phyloP scores from a whole-genome alignment of 2,888 invertebrate species.

The Phalera bucephala region DNA sequence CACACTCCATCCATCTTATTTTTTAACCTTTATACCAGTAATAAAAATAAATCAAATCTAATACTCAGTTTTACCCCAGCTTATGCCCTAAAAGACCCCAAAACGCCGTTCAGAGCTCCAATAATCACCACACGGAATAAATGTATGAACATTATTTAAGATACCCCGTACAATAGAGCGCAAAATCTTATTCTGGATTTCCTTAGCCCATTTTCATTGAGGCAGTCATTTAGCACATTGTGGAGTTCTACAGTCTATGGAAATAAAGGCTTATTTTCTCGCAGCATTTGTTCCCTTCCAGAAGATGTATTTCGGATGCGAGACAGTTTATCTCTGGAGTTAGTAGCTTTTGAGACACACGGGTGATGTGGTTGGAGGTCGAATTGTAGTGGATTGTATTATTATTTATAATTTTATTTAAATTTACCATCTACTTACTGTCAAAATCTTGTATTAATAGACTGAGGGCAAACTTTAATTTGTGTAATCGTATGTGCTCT shows the following conservation, averaged over 20 bases:
- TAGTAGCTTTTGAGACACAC: conserved; percentile 45
- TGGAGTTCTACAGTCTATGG: conserved; percentile 35
- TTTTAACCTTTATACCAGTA: no score
- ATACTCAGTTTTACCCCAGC: no score
- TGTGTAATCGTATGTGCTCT: no score
- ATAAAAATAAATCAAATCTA: neutral
- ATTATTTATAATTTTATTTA: no score
- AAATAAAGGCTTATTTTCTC: conserved; percentile 69
- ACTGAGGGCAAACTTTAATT: no score
- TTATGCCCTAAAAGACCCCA: no score
- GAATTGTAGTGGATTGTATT: no score
- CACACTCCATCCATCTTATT: no score
- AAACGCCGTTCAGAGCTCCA: no score
- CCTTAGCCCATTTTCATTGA: conserved; percentile 34
- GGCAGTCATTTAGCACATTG: conserved; percentile 54
- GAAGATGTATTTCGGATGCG: conserved; percentile 71
- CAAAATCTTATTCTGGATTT: conserved; percentile 45
- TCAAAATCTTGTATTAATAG: no score
- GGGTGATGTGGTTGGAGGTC: conserved; percentile 2
- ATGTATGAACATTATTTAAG: conserved; percentile 20
- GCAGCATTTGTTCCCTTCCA: conserved; percentile 71
- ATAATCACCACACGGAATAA: conserved; percentile 12
- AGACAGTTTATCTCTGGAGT: conserved; percentile 64
- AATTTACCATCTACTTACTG: no score
- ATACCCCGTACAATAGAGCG: conserved; percentile 22